Percentiles rank a stretch among this genome's conserved stretches.
These are phyloP conservation scores for Zaprionus vittiger DNA, from an alignment of 1,140 invertebrate species.

Conservation along the genomic window DNA sequence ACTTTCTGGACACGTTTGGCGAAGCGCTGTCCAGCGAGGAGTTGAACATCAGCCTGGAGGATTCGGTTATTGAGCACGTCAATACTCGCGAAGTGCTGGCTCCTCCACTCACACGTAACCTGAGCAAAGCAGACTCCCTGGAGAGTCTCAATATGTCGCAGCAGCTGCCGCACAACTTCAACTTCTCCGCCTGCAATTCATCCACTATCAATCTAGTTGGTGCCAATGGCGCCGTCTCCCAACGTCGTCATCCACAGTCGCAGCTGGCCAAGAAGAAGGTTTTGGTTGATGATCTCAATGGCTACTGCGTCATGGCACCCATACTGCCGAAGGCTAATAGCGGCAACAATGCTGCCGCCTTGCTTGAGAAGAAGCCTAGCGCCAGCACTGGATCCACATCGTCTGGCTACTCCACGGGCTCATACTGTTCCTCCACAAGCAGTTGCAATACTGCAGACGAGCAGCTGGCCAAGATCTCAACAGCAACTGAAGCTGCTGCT, in stretches of 20 bases:
- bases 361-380: slow-evolving; percentile 46
- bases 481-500: neutral
- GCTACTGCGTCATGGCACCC: slow-evolving; percentile 83
- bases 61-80: slow-evolving; percentile 56
- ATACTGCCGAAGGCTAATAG: slow-evolving; percentile 54
- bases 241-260: slow-evolving; percentile 22
- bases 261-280: slow-evolving; percentile 63
- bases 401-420: slow-evolving; percentile 78
- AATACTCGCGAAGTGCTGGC: slow-evolving; percentile 44
- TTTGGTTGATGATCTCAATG: slow-evolving; percentile 73
- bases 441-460: slow-evolving; percentile 68
- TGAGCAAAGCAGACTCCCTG: slow-evolving; percentile 60
- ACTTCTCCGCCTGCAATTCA: slow-evolving; percentile 77
- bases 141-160: slow-evolving; percentile 77
- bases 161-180: slow-evolving; percentile 76
- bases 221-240: slow-evolving; percentile 64
- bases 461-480: slow-evolving; percentile 23
- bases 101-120: slow-evolving; percentile 42
- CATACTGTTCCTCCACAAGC: slow-evolving; percentile 71
- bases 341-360: neutral
- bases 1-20: slow-evolving; percentile 70
- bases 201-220: slow-evolving; percentile 82
- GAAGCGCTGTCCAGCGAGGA: slow-evolving; percentile 60
- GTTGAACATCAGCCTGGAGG: slow-evolving; percentile 71
- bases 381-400: slow-evolving; percentile 69